These are phyloP conservation scores for Amphiprion percula DNA, from an alignment of 2,113 vertebrate genomes.

Conservation along the genomic window DNA sequence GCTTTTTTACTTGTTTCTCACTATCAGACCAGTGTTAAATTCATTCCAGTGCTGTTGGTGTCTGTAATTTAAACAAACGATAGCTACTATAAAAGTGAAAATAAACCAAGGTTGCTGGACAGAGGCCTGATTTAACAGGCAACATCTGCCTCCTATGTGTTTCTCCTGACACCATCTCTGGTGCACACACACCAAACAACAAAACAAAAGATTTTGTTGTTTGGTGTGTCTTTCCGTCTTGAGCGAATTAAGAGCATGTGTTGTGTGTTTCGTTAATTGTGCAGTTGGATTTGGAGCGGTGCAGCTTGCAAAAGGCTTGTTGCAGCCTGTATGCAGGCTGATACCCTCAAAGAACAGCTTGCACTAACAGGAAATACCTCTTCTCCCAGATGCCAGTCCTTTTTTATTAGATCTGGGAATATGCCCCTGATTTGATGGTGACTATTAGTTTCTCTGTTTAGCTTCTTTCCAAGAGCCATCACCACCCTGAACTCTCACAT, in stretches of 20 bases:
- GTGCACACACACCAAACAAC: slow-evolving; percentile 13
- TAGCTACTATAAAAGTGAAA: slow-evolving; percentile 18
- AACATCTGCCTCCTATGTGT: slow-evolving; percentile 59
- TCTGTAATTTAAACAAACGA: slow-evolving; percentile 38
- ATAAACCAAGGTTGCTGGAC: slow-evolving; percentile 23
- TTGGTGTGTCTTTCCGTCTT: slow-evolving; percentile 33
- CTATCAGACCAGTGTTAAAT: slow-evolving; percentile 2
- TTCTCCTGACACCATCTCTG: slow-evolving; percentile 26
- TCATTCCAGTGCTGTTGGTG: slow-evolving; percentile 11
- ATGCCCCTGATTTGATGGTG: slow-evolving; percentile 43
- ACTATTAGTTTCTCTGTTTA: slow-evolving; percentile 49
- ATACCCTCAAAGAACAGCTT: slow-evolving; percentile 48
- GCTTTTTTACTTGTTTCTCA: neutral
- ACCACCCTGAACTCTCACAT: too few relatives aligned
- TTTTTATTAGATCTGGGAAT: slow-evolving; percentile 62
- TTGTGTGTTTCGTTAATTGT: slow-evolving; percentile 57
- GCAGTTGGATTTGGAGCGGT: slow-evolving; percentile 16
- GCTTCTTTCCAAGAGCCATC: too few relatives aligned
- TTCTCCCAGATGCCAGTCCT: slow-evolving; percentile 52
- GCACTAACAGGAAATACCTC: slow-evolving; percentile 74
- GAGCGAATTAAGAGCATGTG: slow-evolving; percentile 52
- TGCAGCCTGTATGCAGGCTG: slow-evolving; percentile 38
- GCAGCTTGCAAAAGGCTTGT: slow-evolving; percentile 35
- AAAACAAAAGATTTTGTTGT: slow-evolving; percentile 50
- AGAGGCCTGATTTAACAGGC: slow-evolving; percentile 27